Conservation (phyloP, 2,797 vertebrate genomes). For the Buceros bicornis region DNA sequence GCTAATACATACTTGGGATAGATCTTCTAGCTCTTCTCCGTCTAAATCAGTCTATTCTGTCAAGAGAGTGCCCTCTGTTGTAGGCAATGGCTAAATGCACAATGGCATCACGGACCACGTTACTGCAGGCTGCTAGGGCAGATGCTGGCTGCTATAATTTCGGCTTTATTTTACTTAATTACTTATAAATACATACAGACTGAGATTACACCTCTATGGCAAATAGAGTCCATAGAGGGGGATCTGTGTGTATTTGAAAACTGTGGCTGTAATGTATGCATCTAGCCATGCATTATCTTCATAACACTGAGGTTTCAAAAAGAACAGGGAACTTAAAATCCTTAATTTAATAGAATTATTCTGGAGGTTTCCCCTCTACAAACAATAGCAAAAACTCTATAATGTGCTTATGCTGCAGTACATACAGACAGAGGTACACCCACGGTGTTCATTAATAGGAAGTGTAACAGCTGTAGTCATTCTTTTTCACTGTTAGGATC, state of each 20-base stretch:
- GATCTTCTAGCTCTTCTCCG: too few relatives aligned
- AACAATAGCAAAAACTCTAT: background rate
- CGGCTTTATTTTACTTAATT: background rate
- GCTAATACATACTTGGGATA: accelerated
- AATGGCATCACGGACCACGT: accelerated
- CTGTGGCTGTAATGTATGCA: background rate
- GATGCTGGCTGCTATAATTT: background rate
- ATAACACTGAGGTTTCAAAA: background rate
- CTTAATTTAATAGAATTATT: background rate
- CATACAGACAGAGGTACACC: too few relatives aligned
- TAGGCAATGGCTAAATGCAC: background rate
- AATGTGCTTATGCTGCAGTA: background rate
- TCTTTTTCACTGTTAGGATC: background rate
- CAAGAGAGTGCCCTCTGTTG: slow-evolving; percentile 34
- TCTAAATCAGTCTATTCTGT: background rate
- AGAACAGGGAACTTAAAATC: background rate
- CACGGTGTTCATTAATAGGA: background rate
- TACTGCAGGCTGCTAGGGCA: background rate
- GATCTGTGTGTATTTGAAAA: background rate
- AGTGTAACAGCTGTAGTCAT: background rate
- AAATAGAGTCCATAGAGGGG: background rate
- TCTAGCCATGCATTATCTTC: background rate
- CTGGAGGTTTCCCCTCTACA: background rate
- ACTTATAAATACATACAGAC: background rate
- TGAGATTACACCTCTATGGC: background rate